Evolutionary conservation across 2,113 vertebrate species (phyloP), one percentile per base, ranked within the genome.

Genomic region (Tylochromis polylepis): DNA sequence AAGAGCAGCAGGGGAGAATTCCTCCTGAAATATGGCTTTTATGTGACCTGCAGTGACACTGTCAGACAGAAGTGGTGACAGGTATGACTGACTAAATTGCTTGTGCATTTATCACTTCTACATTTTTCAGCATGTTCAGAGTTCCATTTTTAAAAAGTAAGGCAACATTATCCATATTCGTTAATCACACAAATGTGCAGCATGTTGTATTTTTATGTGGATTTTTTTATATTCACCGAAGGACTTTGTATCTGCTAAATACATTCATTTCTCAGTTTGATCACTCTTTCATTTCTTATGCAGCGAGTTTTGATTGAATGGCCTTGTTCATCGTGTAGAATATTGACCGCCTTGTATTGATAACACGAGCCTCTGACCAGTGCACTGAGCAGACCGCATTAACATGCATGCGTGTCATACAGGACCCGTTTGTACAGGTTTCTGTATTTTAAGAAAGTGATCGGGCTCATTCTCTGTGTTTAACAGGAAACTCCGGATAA

Each of bases 401-500:
- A 92, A 90, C 85, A 88, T 91, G 79, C 41, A 12, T 81, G 46
- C 60, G 80, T 80, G 79, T 77, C 82, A 67, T 51, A 56, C 65
- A 56, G 81, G 84, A 59, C 87, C 91, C 86, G 86, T 91, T 93
- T 93, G 88, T 89, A 82, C 59, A 86, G 41, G 83, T 89, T 86
- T 91, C 80, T 91, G 16, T 83, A 90, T 91, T 65, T 85, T 58
- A 57, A 84, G 62, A 93, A 92, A 90, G 79, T 38, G 4, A 84
- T 89, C 46, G 34, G 38, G n/a, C 86, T 91, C 86, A 79, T 91
- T 92, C 82, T 86, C 57, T 72, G 51, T 92, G 83, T 92, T 93
- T 85, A 92, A 92, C 80, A 85, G 87, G 87, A 94, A 87, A 92
- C 8, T 16, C 82, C 2, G 60, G 85, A 94, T 94, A 83, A 95